Evolutionary conservation across 2,888 invertebrate genomes (phyloP).

Genomic region (Mythimna albipuncta): DNA sequence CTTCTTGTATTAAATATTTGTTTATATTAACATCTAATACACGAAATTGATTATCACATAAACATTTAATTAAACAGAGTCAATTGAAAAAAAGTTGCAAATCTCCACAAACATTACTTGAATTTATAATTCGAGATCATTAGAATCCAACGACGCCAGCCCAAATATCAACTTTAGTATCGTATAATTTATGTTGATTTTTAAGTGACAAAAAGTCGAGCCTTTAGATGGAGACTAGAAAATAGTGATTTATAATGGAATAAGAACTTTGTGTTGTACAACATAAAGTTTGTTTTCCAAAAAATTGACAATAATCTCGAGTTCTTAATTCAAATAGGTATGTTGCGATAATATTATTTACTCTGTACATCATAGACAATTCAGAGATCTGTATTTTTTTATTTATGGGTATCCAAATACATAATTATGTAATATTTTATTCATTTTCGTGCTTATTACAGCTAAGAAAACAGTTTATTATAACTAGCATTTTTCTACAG

Average conservation of each 20-base stretch:
- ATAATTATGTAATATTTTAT: neutral
- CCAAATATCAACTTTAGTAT: neutral
- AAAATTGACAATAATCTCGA: neutral
- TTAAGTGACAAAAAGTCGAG: neutral
- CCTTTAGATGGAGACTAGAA: too few species aligned
- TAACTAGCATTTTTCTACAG: neutral
- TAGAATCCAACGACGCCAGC: neutral
- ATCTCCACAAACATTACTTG: neutral
- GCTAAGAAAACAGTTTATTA: neutral
- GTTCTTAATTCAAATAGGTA: neutral
- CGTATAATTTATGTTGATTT: neutral
- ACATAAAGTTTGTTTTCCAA: neutral
- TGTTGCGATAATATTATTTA: neutral
- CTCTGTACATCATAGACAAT: conserved; percentile 5
- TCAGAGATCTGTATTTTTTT: conserved; percentile 16
- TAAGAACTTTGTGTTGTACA: neutral
- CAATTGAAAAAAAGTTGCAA: neutral
- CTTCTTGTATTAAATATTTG: neutral
- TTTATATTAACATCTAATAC: conserved; percentile 28
- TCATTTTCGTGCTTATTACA: neutral
- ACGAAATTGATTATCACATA: conserved; percentile 1
- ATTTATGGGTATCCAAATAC: neutral
- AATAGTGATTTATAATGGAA: neutral
- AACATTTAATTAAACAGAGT: neutral
- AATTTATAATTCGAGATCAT: neutral